Base-by-base conservation (phyloP, 2,797 vertebrate genomes). In the Avahi laniger region DNA sequence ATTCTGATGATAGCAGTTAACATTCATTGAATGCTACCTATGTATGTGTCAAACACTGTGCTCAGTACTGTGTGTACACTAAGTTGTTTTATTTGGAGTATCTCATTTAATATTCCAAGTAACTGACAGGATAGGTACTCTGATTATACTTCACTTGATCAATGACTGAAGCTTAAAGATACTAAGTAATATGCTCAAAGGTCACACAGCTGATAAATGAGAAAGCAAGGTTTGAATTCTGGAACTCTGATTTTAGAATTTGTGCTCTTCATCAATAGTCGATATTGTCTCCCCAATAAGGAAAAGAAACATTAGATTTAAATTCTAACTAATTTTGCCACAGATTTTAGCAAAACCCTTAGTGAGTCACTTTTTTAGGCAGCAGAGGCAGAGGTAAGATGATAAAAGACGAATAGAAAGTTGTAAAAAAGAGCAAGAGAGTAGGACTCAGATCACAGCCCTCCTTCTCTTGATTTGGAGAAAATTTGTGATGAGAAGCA, bases 191-290 rank as follows among this genome's bases (percentile, higher is more conserved):
- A 85, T 72, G 50, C 30, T 83, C 10, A 76, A 87, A 93, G 18
- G 41, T 89, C 35, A 93, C 20, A 78, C 0, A 54, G 63, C 28
- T 95, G n/a, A 78, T 81, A 86, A 91, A 89, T 18, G 35, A 84
- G 89, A 91, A 91, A 95, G 48, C 69, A 22, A 89, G 22, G 48
- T 93, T 26, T 97, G 43, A 93, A 93, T 89, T 95, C 38, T 82
- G 52, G 43, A 94, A 93, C 46, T 84, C 30, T 79, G 35, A 85
- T 61, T 89, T 92, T 89, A 93, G 70, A 91, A 54, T 84, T 93
- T 89, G 38, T 73, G 35, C 6, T 90, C 50, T n/a, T n/a, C 26
- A 89, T 67, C 13, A 70, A 30, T 33, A 89, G 33, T 95, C 52
- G 95, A 9, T 46, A 95, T 1, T 75, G 30, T 30, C 63, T 95